These are phyloP conservation scores for Anisognathus igniventris DNA, from an alignment of 2,797 vertebrate genomes.

Conservation along the genomic window DNA sequence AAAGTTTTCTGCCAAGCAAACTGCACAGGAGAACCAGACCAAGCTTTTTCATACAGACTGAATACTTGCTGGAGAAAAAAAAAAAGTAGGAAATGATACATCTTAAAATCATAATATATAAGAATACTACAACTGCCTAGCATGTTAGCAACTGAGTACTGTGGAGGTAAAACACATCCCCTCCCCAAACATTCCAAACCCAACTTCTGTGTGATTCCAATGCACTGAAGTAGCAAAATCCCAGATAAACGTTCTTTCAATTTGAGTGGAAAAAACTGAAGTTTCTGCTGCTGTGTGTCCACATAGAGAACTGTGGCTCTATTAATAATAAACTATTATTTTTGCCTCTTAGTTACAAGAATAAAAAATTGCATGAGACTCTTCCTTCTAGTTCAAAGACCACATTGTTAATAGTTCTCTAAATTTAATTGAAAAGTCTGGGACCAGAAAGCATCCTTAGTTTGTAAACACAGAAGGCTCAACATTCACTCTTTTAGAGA, in stretches of 20 bases:
- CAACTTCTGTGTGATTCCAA: neutral
- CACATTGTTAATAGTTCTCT: neutral
- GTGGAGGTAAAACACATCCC: rapidly evolving
- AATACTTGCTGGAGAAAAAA: slow-evolving; percentile 82
- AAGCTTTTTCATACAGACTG: slow-evolving; percentile 83
- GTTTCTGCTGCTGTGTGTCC: neutral
- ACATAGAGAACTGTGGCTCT: neutral
- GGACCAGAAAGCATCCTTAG: neutral
- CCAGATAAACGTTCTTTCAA: neutral
- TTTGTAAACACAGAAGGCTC: neutral
- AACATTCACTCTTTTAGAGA: neutral
- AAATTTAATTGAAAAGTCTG: neutral
- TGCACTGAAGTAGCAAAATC: neutral
- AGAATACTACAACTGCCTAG: neutral
- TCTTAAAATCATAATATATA: neutral
- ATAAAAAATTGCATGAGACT: neutral
- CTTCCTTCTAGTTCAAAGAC: neutral
- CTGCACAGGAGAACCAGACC: slow-evolving; percentile 80
- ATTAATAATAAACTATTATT: neutral
- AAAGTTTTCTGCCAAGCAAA: slow-evolving; percentile 93
- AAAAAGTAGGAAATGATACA: neutral
- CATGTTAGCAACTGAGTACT: neutral
- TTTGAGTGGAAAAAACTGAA: neutral
- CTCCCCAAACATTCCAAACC: neutral
- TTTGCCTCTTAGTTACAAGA: neutral